phyloP scores from a whole-genome alignment of 1,140 invertebrate species.

The Heliconius hewitsoni region DNA sequence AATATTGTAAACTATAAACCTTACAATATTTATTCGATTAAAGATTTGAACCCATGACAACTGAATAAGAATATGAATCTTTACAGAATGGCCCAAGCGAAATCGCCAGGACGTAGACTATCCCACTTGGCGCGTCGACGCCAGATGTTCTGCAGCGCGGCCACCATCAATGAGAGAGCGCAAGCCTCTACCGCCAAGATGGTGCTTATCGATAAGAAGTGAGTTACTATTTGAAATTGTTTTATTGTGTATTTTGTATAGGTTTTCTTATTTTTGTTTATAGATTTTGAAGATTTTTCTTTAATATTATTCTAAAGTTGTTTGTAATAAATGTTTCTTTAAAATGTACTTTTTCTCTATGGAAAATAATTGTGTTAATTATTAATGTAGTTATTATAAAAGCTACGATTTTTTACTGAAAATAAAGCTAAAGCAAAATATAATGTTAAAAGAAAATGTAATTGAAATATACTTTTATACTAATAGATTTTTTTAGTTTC shows the following conservation, averaged over 20 bases:
- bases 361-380: too few relatives aligned
- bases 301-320: too few relatives aligned
- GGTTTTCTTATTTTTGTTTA: too few relatives aligned
- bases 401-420: too few relatives aligned
- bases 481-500: slow-evolving; percentile 58
- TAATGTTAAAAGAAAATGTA: neutral
- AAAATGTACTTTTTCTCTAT: too few relatives aligned
- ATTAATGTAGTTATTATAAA: too few relatives aligned
- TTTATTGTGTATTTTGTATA: neutral
- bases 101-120: slow-evolving; percentile 85
- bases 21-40: too few relatives aligned
- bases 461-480: neutral
- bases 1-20: too few relatives aligned
- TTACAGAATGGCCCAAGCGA: slow-evolving; percentile 74
- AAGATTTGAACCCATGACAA: neutral
- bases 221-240: slow-evolving; percentile 43
- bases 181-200: slow-evolving; percentile 62
- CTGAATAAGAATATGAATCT: neutral
- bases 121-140: slow-evolving; percentile 85
- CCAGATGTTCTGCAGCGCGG: slow-evolving; percentile 84
- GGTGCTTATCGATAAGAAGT: slow-evolving; percentile 81
- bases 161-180: slow-evolving; percentile 65
- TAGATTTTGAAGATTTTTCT: too few relatives aligned
- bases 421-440: too few relatives aligned
- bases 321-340: too few relatives aligned